Conservation (phyloP, 1,140 invertebrate species). For the Mycetomoellerius zeteki region DNA sequence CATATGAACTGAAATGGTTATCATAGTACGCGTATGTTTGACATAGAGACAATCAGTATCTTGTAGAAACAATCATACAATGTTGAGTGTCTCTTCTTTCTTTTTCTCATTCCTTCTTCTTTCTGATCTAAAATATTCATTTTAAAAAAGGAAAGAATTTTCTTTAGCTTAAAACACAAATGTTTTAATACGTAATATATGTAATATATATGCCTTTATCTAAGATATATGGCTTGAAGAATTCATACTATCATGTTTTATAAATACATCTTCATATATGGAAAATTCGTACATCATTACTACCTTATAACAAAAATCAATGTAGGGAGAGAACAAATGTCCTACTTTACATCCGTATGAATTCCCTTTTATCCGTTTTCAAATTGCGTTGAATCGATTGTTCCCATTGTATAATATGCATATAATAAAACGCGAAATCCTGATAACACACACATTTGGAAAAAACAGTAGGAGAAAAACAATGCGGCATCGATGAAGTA, state of each 20-base stretch:
- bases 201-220: too few species aligned
- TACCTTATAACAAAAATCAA: slow-evolving; percentile 7
- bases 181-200: not conserved
- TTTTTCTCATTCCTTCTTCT: not conserved
- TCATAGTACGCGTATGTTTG: not conserved
- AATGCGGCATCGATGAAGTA: not conserved
- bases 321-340: slow-evolving; percentile 8
- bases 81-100: not conserved
- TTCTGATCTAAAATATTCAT: slow-evolving; percentile 2
- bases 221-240: slow-evolving; percentile 1
- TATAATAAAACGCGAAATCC: not conserved
- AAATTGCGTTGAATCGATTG: not conserved
- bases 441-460: not conserved
- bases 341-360: slow-evolving; percentile 3
- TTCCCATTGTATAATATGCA: slow-evolving; percentile 7
- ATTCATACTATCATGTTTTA: slow-evolving; percentile 1
- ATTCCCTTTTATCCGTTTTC: not conserved
- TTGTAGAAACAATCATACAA: slow-evolving; percentile 1
- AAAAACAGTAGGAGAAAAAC: not conserved
- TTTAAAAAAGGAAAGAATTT: not conserved
- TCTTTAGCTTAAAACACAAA: not conserved
- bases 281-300: not conserved
- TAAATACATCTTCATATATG: not conserved
- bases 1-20: not conserved
- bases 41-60: not conserved